Base-by-base conservation (phyloP, 2,797 vertebrate species). In the Gallirallus australis region DNA sequence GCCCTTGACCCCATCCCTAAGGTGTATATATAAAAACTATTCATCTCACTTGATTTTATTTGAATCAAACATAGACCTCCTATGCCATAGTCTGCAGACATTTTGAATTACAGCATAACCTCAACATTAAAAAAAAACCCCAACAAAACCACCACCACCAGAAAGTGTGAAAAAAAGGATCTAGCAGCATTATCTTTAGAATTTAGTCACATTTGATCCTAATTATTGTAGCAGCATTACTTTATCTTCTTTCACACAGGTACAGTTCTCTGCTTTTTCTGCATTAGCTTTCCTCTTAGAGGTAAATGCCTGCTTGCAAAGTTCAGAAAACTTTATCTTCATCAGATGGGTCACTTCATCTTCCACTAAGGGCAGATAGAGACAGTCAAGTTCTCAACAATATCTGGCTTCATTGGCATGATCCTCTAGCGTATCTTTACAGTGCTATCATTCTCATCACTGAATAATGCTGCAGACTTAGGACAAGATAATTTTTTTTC, bases 401-500 rank as follows among this genome's bases (percentile, higher is more conserved):
- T 30, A 72, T 42, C 54, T 86, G 86, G 30, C 24, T 90, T 78
- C n/a, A 57, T 75, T 65, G 86, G 21, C 31, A 73, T 37, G 47
- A 48, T 79, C 33, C 61, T 37, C 63, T 61, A 82, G 64, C 28
- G 19, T 70, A 70, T 24, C 53, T 88, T 83, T 86, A 52, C 53
- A 72, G 42, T 82, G 69, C 24, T 89, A 37, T 93, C 69, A 78
- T 27, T 60, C 19, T 84, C 94, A 96, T 94, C 94, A 94, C 93
- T 96, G 96, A 97, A 90, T 92, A 96, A 94, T 96, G 96, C 94
- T 96, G 95, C 94, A 96, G 96, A 96, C 96, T 91, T 73, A 39
- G 15, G 14, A 59, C 0, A 5, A 79, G 73, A 35, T 47, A 27
- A 4, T 20, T 53, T 30, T 54, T 71, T 50, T 27, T 60, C 70